phyloP scores from a whole-genome alignment of 2,113 vertebrate genomes.

The chimpanzee (Pan troglodytes) region NHGRI_mPanTro3-v2.1_pri NC_072402.2:133647501-133648000 shows the following conservation, averaged over 20 bases:
- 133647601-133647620: neutral
- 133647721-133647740: neutral
- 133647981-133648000: neutral
- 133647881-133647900: neutral
- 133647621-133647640: slow-evolving; percentile 9
- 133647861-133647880: neutral
- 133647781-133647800: neutral
- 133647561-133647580: neutral
- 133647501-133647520: neutral
- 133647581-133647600: neutral
- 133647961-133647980: neutral
- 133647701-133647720: neutral
- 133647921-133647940: neutral
- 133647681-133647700: neutral
- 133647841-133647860: neutral
- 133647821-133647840: neutral
- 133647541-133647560: neutral
- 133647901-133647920: neutral
- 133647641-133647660: neutral
- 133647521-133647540: neutral
- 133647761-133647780: neutral
- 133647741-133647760: neutral
- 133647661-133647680: neutral
- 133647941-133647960: neutral
- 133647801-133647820: neutral